A percentile compares a stretch with the other conserved stretches of the same genome.
Conservation (phyloP, 2,113 vertebrate species). For the Ptilorrhoa leucosticta region DNA sequence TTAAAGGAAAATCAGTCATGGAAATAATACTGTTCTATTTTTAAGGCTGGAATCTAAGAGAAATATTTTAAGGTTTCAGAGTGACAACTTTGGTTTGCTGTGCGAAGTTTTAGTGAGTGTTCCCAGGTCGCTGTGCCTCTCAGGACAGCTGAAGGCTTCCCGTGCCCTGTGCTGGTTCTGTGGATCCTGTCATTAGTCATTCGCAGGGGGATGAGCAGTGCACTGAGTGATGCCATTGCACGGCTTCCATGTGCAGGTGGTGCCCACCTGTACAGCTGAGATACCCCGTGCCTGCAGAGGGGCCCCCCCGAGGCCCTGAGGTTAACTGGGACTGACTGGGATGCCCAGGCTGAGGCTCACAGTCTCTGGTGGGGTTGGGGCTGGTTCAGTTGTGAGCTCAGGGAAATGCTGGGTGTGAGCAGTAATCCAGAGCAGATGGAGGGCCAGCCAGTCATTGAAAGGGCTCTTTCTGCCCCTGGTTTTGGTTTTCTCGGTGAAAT, state of each 20-base stretch:
- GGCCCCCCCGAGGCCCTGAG: neutral
- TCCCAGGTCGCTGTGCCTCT: neutral
- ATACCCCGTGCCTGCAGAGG: neutral
- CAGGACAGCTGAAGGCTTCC: neutral
- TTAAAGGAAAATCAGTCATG: constrained; percentile 25
- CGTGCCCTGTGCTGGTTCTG: neutral
- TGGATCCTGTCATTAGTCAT: accelerated
- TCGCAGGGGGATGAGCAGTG: neutral
- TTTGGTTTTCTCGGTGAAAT: constrained; percentile 21
- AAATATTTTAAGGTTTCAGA: constrained; percentile 30
- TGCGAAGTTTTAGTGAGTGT: neutral
- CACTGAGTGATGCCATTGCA: neutral
- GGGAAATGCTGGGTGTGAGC: neutral
- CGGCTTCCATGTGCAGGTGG: neutral
- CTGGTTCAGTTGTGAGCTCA: neutral
- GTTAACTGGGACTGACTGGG: neutral
- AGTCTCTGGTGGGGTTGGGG: accelerated
- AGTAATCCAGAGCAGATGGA: neutral
- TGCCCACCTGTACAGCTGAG: neutral
- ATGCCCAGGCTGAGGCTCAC: neutral
- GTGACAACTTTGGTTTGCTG: neutral
- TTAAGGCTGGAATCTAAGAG: constrained; percentile 11
- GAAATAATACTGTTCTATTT: constrained; percentile 23
- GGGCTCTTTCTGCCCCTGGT: neutral
- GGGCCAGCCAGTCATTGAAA: neutral